phyloP scores from a whole-genome alignment of 2,888 invertebrate genomes.

The Brassicogethes aeneus region DNA sequence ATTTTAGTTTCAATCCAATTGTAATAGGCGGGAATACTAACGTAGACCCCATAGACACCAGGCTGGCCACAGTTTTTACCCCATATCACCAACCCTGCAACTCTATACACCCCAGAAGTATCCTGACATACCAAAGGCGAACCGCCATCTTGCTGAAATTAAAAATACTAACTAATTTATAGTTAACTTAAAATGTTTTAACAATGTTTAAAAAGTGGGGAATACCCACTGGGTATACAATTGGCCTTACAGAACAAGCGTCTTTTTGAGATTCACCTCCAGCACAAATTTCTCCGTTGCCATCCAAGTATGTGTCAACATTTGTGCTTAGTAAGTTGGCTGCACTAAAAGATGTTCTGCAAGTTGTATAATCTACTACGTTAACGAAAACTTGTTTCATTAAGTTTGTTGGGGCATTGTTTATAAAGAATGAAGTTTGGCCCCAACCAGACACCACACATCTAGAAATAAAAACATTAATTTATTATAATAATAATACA shows the following conservation, averaged over 20 bases:
- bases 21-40: constrained; percentile 56
- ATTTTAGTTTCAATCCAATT: constrained; percentile 17
- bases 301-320: constrained; percentile 32
- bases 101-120: constrained; percentile 43
- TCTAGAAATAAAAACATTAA: constrained; percentile 31
- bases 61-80: constrained; percentile 63
- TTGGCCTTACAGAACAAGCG: constrained; percentile 31
- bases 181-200: neutral
- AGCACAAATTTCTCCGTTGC: constrained; percentile 32
- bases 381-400: constrained; percentile 70
- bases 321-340: constrained; percentile 24
- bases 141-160: constrained; percentile 62
- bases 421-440: constrained; percentile 56
- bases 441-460: constrained; percentile 84
- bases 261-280: constrained; percentile 31
- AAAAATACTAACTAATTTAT: constrained; percentile 4
- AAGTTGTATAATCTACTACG: constrained; percentile 51
- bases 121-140: constrained; percentile 55
- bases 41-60: constrained; percentile 69
- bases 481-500: constrained; percentile 4
- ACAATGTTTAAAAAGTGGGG: constrained; percentile 1
- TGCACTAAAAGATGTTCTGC: constrained; percentile 26
- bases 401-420: constrained; percentile 44
- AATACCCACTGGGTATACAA: too few relatives aligned
- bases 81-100: constrained; percentile 65